phyloP scores from a whole-genome alignment of 2,797 vertebrate species.

The Oceanodroma leucorhoa region DNA sequence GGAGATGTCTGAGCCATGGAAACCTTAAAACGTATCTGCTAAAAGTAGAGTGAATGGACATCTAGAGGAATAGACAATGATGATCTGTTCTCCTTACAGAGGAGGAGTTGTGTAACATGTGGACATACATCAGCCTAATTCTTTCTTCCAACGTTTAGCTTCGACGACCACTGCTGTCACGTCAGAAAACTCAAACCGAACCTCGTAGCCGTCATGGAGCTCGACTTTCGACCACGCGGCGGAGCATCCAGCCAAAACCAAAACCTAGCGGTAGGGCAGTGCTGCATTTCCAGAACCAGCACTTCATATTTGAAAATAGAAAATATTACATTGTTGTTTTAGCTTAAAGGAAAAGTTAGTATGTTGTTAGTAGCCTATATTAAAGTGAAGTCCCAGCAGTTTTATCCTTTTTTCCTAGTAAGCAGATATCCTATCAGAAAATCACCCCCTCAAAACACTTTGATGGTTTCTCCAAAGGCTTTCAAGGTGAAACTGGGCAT shows the following conservation, averaged over 20 bases:
- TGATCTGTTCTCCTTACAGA: background rate
- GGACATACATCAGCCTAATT: background rate
- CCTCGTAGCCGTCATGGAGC: conserved; percentile 86
- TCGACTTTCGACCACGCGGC: conserved; percentile 91
- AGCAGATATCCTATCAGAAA: background rate
- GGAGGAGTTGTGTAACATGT: background rate
- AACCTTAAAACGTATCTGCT: background rate
- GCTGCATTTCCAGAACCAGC: background rate
- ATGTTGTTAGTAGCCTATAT: background rate
- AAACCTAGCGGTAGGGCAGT: conserved; percentile 85
- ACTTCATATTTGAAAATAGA: background rate
- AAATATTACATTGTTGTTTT: background rate
- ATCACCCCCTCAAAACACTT: background rate
- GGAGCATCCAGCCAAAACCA: conserved; percentile 94
- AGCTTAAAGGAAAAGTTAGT: background rate
- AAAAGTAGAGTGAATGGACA: background rate
- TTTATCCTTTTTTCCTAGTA: background rate
- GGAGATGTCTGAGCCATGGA: background rate
- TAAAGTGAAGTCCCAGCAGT: background rate
- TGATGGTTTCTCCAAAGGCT: background rate
- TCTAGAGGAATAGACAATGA: background rate
- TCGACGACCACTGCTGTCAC: conserved; percentile 91
- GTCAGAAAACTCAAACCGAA: conserved; percentile 89
- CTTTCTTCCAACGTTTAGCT: conserved; percentile 77
- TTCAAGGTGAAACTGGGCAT: background rate